These are phyloP conservation scores for Pimpla rufipes DNA, from an alignment of 2,888 invertebrate species.

Conservation along the genomic window DNA sequence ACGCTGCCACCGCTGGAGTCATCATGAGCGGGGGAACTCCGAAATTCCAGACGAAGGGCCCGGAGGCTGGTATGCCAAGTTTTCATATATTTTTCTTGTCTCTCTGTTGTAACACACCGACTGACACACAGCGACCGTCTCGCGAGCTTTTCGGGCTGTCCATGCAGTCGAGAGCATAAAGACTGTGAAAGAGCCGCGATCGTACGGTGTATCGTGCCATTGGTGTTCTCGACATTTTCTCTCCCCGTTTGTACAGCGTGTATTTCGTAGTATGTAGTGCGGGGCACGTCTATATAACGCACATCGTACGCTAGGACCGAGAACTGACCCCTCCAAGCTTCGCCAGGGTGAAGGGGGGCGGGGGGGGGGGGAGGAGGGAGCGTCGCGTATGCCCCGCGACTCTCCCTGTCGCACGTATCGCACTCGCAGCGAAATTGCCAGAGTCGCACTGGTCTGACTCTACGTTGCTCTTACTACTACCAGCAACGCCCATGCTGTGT, in stretches of 20 bases:
- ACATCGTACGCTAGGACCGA: constrained; percentile 37
- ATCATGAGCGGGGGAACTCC: constrained; percentile 80
- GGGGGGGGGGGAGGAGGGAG: background rate
- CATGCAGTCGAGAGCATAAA: background rate
- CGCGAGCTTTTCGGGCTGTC: background rate
- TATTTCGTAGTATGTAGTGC: constrained; percentile 11
- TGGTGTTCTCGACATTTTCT: background rate
- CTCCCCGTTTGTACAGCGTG: background rate
- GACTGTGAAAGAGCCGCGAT: background rate
- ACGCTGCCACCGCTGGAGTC: constrained; percentile 53
- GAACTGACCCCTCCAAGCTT: constrained; percentile 65
- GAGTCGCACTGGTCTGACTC: constrained; percentile 43
- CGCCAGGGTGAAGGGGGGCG: background rate
- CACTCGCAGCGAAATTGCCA: background rate
- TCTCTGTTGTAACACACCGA: background rate
- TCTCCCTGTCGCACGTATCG: constrained; percentile 5
- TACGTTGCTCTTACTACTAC: constrained; percentile 38
- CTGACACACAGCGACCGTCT: background rate
- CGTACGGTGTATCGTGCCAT: background rate
- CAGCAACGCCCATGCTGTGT: no score
- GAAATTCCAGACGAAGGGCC: constrained; percentile 76
- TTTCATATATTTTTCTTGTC: constrained; percentile 32
- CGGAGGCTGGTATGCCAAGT: constrained; percentile 79
- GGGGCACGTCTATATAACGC: background rate
- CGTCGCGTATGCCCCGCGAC: constrained; percentile 9